Evolutionary conservation across 53 echinoderm and acorn worm genomes (phyloP), one percentile per base, ranked within the genome.

Genomic region (Antedon mediterranea): DNA sequence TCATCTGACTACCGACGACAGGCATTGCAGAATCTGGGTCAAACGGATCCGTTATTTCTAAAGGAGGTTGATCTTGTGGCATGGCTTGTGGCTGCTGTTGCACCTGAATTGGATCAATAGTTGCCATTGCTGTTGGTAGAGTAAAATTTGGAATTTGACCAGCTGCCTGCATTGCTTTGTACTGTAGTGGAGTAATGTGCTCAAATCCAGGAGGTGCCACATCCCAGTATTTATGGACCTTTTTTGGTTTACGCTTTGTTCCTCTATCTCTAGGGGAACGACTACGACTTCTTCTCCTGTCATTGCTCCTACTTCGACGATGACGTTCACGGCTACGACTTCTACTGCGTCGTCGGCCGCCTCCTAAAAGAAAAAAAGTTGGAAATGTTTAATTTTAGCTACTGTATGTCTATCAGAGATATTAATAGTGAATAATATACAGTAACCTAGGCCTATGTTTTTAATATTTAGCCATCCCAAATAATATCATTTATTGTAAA

Each of bases 1-100:
- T 97, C 97, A 97, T 97, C 89, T 97, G 97, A 84, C 90, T 97
- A 79, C 92, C 97, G 32, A 97, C 92, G 34, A 92, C 82, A 30
- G 91, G 92, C 78, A 97, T 88, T 34, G 90, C 85, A 7, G 93
- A 82, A 29, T 88, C 88, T 6, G 93, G 86, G 4, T 83, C 73
- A 30, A 82, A 78, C 30, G 79, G 84, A 13, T 79, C 76, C 9
- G 82, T 79, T 43, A 89, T 77, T 31, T 89, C 86, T 57, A 76
- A 71, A 28, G 88, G 80, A 9, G 84, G 71, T 2, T 44, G 74
- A 9, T 79, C 82, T 8, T 75, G 84, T 18, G 74, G 75, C 28
- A 81, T 85, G 81, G 81, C 75, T 23, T 57, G 57, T 23, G 9
- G 57, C 23, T 57, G 57, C 57, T 57, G 57, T 57, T 57, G 57